phyloP scores from a whole-genome alignment of 2,888 invertebrate species.

The Ashinkailepas kermadecensis region DNA sequence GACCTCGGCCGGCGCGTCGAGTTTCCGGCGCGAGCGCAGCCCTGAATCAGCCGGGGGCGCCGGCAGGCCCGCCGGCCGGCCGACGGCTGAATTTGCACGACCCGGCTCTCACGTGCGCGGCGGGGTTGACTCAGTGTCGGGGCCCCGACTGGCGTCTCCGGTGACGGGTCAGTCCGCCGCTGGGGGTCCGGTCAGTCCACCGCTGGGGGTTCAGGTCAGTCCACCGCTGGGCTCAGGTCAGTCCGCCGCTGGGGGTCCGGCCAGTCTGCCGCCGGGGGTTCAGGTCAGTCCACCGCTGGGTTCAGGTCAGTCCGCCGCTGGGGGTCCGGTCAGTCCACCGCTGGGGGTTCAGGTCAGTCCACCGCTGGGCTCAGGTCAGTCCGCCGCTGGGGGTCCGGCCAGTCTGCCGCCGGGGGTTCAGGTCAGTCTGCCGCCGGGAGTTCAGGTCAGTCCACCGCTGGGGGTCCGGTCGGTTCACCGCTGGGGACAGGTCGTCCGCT shows the following conservation, averaged over 20 bases:
- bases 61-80: background rate
- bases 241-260: background rate
- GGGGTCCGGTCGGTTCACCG: background rate
- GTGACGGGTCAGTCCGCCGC: background rate
- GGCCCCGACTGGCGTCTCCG: background rate
- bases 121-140: background rate
- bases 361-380: too few species aligned
- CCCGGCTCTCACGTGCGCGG: background rate
- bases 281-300: background rate
- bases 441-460: background rate
- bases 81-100: conserved; percentile 5
- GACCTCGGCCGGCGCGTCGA: background rate
- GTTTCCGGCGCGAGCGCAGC: background rate
- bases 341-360: too few species aligned
- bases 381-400: too few species aligned
- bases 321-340: background rate
- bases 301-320: background rate
- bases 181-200: background rate
- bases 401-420: background rate
- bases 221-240: background rate
- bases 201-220: background rate
- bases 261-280: background rate
- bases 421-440: background rate
- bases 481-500: too few species aligned
- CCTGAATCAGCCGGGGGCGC: background rate